phyloP scores from a whole-genome alignment of 2,797 vertebrate species.

The Typhlichthys subterraneus region DNA sequence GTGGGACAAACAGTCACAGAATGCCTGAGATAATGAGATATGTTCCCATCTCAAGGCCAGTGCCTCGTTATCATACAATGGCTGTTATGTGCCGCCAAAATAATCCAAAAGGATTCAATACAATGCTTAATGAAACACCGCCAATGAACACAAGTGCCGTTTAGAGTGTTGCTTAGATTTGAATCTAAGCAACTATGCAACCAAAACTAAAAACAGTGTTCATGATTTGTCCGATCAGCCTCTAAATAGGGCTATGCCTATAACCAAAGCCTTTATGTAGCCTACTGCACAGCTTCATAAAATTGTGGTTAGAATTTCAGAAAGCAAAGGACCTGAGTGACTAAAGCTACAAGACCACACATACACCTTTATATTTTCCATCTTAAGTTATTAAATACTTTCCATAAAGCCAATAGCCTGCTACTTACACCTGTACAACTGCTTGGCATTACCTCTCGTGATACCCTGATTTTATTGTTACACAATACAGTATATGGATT shows the following conservation, averaged over 20 bases:
- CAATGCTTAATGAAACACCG: slow-evolving; percentile 45
- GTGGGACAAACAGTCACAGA: slow-evolving; percentile 48
- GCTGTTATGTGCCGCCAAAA: slow-evolving; percentile 53
- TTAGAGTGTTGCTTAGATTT: background rate
- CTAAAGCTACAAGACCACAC: slow-evolving; percentile 17
- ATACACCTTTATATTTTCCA: slow-evolving; percentile 34
- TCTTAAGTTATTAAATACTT: slow-evolving; percentile 38
- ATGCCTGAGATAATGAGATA: slow-evolving; percentile 45
- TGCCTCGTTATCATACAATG: slow-evolving; percentile 59
- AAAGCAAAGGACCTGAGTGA: no score
- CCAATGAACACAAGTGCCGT: slow-evolving; percentile 36
- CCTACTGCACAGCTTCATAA: no score
- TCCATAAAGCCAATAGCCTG: slow-evolving; percentile 8
- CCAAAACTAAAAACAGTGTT: background rate
- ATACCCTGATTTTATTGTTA: slow-evolving; percentile 33
- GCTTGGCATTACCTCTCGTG: slow-evolving; percentile 14
- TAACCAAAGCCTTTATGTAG: no score
- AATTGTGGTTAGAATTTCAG: no score
- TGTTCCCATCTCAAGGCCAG: slow-evolving; percentile 57
- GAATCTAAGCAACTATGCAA: background rate
- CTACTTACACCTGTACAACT: slow-evolving; percentile 28
- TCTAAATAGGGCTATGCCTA: no score
- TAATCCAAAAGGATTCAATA: slow-evolving; percentile 49
- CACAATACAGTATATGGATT: slow-evolving; percentile 38
- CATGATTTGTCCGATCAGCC: no score